A percentile compares a stretch with the other conserved stretches of the same genome.
These are phyloP conservation scores for Callocephalon fimbriatum DNA, from an alignment of 2,113 vertebrate species.

Conservation along the genomic window DNA sequence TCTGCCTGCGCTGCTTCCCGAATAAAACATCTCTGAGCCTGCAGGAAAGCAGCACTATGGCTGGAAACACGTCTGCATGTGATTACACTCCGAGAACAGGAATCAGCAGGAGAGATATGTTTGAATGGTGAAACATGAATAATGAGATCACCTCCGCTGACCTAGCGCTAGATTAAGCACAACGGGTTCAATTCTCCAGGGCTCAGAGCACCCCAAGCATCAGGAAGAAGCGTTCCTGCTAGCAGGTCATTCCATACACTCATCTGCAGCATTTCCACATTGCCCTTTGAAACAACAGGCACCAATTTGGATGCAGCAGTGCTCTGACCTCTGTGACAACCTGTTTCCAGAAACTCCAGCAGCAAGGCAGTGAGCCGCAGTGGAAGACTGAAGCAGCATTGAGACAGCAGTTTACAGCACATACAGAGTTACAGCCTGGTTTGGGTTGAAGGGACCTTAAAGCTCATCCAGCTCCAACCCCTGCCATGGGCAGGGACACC, in stretches of 20 bases:
- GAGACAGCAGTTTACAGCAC: background rate
- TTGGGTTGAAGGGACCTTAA: background rate
- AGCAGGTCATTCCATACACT: background rate
- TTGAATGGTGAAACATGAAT: background rate
- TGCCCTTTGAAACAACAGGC: background rate
- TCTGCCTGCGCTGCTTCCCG: background rate
- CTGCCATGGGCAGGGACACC: background rate
- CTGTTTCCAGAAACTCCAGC: background rate
- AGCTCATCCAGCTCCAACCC: background rate
- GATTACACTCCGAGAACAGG: background rate
- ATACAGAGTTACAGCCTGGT: fast-evolving
- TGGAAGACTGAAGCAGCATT: fast-evolving
- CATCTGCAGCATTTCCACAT: background rate
- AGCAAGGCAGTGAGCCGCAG: background rate
- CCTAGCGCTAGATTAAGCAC: background rate
- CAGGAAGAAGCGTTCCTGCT: background rate
- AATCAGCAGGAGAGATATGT: background rate
- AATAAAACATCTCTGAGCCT: background rate
- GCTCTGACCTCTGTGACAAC: background rate
- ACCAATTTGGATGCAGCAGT: no score
- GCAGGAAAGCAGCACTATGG: background rate
- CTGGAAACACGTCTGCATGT: background rate
- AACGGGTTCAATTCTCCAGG: background rate
- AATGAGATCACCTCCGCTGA: background rate
- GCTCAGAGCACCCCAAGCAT: background rate